These are phyloP conservation scores for Spea bombifrons DNA, from an alignment of 2,113 vertebrate species.

Conservation along the genomic window DNA sequence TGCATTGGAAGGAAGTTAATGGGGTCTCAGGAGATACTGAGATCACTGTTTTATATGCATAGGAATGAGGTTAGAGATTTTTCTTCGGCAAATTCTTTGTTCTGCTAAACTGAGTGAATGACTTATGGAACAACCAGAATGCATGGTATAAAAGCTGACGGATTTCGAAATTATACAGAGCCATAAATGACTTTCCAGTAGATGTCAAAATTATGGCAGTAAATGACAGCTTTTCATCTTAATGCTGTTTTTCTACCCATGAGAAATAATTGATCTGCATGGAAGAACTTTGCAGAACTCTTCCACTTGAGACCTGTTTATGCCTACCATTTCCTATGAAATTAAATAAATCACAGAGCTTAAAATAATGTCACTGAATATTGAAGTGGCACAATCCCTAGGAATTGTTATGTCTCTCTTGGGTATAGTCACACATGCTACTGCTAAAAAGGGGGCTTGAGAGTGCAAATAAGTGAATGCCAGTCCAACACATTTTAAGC, in stretches of 20 bases:
- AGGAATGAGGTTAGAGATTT: conserved; percentile 35
- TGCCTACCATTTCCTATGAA: conserved; percentile 16
- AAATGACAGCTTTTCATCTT: conserved; percentile 48
- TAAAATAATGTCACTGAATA: conserved; percentile 14
- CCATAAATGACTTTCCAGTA: conserved; percentile 43
- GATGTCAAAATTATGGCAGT: conserved; percentile 27
- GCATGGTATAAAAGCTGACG: conserved; percentile 14
- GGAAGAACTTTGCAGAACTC: conserved; percentile 32
- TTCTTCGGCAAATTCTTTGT: conserved; percentile 34
- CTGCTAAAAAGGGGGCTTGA: neutral
- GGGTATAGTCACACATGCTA: conserved; percentile 14
- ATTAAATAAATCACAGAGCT: conserved; percentile 15
- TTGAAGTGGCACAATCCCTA: conserved; percentile 32
- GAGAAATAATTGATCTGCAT: conserved; percentile 52
- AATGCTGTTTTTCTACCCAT: conserved; percentile 49
- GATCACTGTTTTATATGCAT: conserved; percentile 34
- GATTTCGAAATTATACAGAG: conserved; percentile 47
- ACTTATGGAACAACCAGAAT: conserved; percentile 34
- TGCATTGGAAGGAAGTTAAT: conserved; percentile 44
- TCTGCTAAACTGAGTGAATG: conserved; percentile 36
- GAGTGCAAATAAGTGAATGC: neutral
- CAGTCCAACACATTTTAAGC: neutral
- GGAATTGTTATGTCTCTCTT: conserved; percentile 25
- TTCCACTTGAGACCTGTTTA: conserved; percentile 18
- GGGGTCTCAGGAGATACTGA: conserved; percentile 45